A percentile compares a stretch with the other conserved stretches of the same genome.
Evolutionary conservation across 2,113 vertebrate genomes (phyloP).

Genomic region (Pterocles gutturalis): DNA sequence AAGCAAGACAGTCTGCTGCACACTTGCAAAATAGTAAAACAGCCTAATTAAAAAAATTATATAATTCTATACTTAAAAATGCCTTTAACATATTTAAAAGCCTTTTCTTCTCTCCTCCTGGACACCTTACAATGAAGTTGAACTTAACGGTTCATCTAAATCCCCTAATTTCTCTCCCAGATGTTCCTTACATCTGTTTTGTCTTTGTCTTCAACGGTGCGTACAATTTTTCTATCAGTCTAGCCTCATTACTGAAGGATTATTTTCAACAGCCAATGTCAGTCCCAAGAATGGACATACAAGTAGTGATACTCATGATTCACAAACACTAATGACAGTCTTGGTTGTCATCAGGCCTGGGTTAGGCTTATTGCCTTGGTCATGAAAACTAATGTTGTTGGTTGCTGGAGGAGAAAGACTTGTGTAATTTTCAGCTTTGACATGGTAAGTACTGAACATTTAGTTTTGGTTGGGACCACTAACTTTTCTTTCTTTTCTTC

Average conservation of each 20-base stretch:
- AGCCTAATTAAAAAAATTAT: neutral
- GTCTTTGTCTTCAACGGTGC: neutral
- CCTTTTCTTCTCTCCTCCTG: neutral
- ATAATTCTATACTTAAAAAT: neutral
- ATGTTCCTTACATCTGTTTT: neutral
- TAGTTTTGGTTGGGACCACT: neutral
- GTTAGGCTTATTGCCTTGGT: neutral
- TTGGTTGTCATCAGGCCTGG: neutral
- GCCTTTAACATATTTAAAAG: neutral
- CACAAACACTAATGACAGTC: neutral
- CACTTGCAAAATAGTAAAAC: neutral
- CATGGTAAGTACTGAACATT: neutral
- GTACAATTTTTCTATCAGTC: neutral
- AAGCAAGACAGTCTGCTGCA: neutral
- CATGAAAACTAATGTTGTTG: neutral
- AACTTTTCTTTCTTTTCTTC: neutral
- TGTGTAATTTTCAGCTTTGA: neutral
- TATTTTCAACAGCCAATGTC: neutral
- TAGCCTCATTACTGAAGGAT: neutral
- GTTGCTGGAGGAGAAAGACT: neutral
- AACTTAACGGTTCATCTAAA: neutral
- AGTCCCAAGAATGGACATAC: neutral
- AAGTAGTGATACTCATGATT: neutral
- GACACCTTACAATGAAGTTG: neutral
- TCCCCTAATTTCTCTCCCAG: neutral